phyloP scores from a whole-genome alignment of 2,888 invertebrate genomes.

The Eucriotettix oculatus region DNA sequence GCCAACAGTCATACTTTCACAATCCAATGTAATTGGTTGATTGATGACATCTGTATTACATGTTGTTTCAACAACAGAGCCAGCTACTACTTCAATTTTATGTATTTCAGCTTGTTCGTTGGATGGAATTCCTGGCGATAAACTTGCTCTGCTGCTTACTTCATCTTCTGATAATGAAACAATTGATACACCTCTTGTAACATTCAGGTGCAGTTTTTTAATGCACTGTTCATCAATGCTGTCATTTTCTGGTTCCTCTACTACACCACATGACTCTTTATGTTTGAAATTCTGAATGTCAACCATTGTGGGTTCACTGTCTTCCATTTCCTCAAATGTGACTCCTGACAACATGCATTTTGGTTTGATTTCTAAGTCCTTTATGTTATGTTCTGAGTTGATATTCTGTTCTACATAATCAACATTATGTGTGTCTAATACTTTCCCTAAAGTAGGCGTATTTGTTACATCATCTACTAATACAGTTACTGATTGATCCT shows the following conservation, averaged over 20 bases:
- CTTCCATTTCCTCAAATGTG: conserved; percentile 7
- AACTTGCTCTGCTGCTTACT: conserved; percentile 1
- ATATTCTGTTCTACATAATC: background rate
- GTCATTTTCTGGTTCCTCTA: conserved; percentile 36
- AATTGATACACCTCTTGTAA: conserved; percentile 43
- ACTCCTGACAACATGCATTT: background rate
- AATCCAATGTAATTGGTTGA: conserved; percentile 16
- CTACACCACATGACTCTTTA: conserved; percentile 21
- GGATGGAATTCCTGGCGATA: conserved; percentile 4
- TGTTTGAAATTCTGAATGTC: conserved; percentile 1
- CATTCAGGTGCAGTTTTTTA: conserved; percentile 13
- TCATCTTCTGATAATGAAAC: conserved; percentile 48
- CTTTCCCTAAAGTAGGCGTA: background rate
- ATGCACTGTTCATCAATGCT: conserved; percentile 4
- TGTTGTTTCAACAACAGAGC: background rate
- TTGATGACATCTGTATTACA: conserved; percentile 6
- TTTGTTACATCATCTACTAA: background rate
- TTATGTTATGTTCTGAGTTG: background rate
- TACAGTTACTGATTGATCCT: background rate
- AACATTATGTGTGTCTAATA: background rate
- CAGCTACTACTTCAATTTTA: conserved; percentile 13
- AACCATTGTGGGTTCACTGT: background rate
- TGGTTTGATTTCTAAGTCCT: background rate
- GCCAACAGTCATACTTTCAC: background rate
- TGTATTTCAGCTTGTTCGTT: conserved; percentile 12